phyloP scores from a whole-genome alignment of 2,797 vertebrate genomes.

The Botia almorhae region DNA sequence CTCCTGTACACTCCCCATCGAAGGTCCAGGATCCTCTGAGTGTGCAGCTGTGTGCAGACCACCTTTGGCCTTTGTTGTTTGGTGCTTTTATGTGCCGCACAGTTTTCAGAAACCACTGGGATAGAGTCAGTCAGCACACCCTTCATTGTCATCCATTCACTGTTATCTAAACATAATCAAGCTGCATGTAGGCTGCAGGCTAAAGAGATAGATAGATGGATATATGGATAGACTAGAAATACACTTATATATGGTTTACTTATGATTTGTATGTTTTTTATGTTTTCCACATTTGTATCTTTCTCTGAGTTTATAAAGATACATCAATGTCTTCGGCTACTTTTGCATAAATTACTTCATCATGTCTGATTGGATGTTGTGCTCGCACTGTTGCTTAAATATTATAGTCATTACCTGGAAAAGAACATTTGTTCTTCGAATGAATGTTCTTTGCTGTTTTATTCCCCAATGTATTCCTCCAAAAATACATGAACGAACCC shows the following conservation, averaged over 20 bases:
- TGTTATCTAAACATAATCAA: not conserved
- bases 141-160: not conserved
- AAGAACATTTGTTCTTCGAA: slow-evolving; percentile 55
- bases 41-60: slow-evolving; percentile 44
- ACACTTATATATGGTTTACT: slow-evolving; percentile 6
- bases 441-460: slow-evolving; percentile 15
- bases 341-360: slow-evolving; percentile 38
- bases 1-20: slow-evolving; percentile 20
- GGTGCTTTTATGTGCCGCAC: slow-evolving; percentile 47
- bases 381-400: slow-evolving; percentile 1
- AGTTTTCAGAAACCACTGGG: slow-evolving; percentile 6
- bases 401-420: slow-evolving; percentile 41
- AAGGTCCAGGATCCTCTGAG: slow-evolving; percentile 43
- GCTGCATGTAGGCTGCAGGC: not conserved
- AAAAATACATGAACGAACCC: slow-evolving; percentile 24
- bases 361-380: slow-evolving; percentile 24
- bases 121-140: slow-evolving; percentile 8
- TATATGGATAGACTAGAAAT: too few species aligned
- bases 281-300: not conserved
- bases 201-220: too few species aligned
- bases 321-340: slow-evolving; percentile 17
- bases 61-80: slow-evolving; percentile 43
- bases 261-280: slow-evolving; percentile 40
- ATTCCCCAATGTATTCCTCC: slow-evolving; percentile 12
- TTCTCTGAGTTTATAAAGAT: not conserved